phyloP scores from a whole-genome alignment of 2,888 invertebrate genomes.

The Folsomia candida region DNA sequence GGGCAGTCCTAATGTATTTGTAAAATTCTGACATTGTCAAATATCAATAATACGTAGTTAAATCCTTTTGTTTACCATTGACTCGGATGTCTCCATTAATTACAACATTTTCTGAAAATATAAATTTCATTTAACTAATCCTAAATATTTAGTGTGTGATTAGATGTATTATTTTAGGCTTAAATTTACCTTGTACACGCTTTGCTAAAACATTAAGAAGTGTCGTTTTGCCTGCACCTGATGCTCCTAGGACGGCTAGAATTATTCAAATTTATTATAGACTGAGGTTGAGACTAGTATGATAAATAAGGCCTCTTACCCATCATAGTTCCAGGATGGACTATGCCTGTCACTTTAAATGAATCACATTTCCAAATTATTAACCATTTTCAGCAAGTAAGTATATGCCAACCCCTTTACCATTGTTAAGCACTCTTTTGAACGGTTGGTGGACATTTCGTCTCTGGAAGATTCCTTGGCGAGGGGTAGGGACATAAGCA shows the following conservation, averaged over 20 bases:
- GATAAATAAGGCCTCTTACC: slow-evolving; percentile 55
- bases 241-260: slow-evolving; percentile 53
- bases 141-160: too few relatives aligned
- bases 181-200: slow-evolving; percentile 66
- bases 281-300: background rate
- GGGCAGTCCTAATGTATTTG: slow-evolving; percentile 54
- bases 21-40: background rate
- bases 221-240: slow-evolving; percentile 79
- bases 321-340: slow-evolving; percentile 75
- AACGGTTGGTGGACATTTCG: slow-evolving; percentile 53
- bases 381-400: too few relatives aligned
- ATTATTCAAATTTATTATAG: background rate
- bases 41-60: too few relatives aligned
- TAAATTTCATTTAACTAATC: slow-evolving; percentile 9
- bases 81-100: slow-evolving; percentile 78
- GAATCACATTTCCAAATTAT: slow-evolving; percentile 9
- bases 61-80: slow-evolving; percentile 62
- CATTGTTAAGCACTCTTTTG: slow-evolving; percentile 74
- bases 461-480: slow-evolving; percentile 36
- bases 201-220: slow-evolving; percentile 79
- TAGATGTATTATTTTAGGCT: too few relatives aligned
- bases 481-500: slow-evolving; percentile 63
- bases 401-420: slow-evolving; percentile 54
- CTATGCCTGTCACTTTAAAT: slow-evolving; percentile 71
- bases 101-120: slow-evolving; percentile 63